These are phyloP conservation scores for Nothobranchius furzeri DNA, from an alignment of 2,113 vertebrate species.

Conservation along the genomic window DNA sequence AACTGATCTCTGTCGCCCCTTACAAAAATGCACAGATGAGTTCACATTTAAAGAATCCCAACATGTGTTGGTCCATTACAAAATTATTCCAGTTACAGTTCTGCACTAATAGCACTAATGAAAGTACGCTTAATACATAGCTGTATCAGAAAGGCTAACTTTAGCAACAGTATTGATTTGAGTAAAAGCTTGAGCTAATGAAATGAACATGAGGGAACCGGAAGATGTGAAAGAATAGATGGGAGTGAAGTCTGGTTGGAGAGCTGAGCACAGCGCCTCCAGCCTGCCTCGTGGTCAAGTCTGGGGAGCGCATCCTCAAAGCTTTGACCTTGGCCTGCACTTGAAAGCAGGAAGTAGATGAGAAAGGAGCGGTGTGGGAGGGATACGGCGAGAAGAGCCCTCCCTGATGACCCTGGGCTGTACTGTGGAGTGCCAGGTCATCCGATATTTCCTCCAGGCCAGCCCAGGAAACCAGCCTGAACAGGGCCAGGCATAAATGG, in stretches of 20 bases:
- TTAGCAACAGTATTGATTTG: constrained; percentile 73
- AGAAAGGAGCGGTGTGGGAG: constrained; percentile 44
- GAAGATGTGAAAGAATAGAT: constrained; percentile 62
- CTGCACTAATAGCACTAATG: constrained; percentile 69
- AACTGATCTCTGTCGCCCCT: constrained; percentile 18
- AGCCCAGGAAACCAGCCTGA: constrained; percentile 77
- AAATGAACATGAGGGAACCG: constrained; percentile 71
- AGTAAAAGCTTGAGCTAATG: constrained; percentile 73
- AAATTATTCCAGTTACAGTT: constrained; percentile 63
- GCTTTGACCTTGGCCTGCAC: constrained; percentile 79
- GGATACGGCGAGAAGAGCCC: constrained; percentile 65
- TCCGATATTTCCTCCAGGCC: constrained; percentile 83
- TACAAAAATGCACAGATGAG: neutral
- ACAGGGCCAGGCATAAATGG: constrained; percentile 72
- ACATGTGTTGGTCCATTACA: constrained; percentile 63
- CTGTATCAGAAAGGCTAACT: constrained; percentile 66
- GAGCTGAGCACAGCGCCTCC: constrained; percentile 66
- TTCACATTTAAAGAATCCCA: constrained; percentile 52
- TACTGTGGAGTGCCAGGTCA: constrained; percentile 74
- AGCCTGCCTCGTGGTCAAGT: constrained; percentile 72
- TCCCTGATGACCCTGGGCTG: constrained; percentile 73
- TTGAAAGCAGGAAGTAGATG: constrained; percentile 79
- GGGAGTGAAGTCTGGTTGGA: constrained; percentile 47
- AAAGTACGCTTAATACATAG: constrained; percentile 73
- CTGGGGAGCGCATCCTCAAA: constrained; percentile 73